phyloP scores from a whole-genome alignment of 2,888 invertebrate species.

The Perizoma flavofasciatum region DNA sequence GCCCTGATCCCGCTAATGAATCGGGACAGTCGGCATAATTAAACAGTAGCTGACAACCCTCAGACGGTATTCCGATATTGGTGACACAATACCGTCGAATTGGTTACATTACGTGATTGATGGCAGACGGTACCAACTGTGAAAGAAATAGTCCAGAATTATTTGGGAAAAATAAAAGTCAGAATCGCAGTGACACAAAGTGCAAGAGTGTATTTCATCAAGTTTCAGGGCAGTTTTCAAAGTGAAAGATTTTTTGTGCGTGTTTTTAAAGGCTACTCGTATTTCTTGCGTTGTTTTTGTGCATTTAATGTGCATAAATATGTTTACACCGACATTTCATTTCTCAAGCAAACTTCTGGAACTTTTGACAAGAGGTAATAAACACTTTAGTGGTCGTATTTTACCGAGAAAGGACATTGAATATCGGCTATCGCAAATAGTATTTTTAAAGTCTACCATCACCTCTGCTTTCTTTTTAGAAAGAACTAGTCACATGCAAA shows the following conservation, averaged over 20 bases:
- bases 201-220: too few species aligned
- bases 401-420: not conserved
- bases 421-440: too few species aligned
- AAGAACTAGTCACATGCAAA: too few species aligned
- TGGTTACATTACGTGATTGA: slow-evolving; percentile 15
- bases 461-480: too few species aligned
- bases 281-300: slow-evolving; percentile 8
- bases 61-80: slow-evolving; percentile 64
- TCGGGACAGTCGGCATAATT: slow-evolving; percentile 79
- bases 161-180: too few species aligned
- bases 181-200: too few species aligned
- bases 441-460: too few species aligned
- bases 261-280: not conserved
- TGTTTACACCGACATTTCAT: slow-evolving; percentile 74
- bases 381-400: too few species aligned
- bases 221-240: too few species aligned
- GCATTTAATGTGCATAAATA: slow-evolving; percentile 51
- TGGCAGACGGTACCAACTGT: not conserved
- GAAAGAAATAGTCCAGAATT: too few species aligned
- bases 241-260: too few species aligned
- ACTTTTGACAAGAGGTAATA: slow-evolving; percentile 72
- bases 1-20: slow-evolving; percentile 79
- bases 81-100: slow-evolving; percentile 35
- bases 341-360: slow-evolving; percentile 77
- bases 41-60: slow-evolving; percentile 76